A percentile compares a stretch with the other conserved stretches of the same genome.
These are phyloP conservation scores for Operophtera brumata DNA, from an alignment of 2,888 invertebrate species.

Conservation along the genomic window DNA sequence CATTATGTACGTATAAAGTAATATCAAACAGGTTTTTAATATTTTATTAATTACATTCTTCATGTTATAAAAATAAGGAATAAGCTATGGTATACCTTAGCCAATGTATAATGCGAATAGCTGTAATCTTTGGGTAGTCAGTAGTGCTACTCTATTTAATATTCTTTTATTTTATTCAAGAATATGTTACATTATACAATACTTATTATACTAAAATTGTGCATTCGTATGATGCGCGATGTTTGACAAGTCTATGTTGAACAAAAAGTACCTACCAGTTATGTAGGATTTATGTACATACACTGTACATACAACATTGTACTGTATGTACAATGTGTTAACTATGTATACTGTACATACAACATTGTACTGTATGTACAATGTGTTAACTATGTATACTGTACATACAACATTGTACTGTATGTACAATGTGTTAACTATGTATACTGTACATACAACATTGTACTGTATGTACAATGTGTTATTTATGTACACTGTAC, in stretches of 20 bases:
- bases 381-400: no score
- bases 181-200: neutral
- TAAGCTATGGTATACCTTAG: neutral
- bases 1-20: neutral
- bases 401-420: no score
- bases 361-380: no score
- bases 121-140: neutral
- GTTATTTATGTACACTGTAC: no score
- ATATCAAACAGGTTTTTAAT: neutral
- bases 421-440: no score
- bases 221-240: neutral
- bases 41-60: neutral
- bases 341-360: no score
- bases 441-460: no score
- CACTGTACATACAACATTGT: no score
- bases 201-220: neutral
- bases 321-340: no score
- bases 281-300: slow-evolving; percentile 51
- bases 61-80: neutral
- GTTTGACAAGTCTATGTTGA: slow-evolving; percentile 12
- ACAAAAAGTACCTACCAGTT: slow-evolving; percentile 53
- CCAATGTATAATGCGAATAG: neutral
- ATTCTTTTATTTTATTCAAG: neutral
- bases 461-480: no score
- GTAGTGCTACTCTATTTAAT: neutral